phyloP scores from a whole-genome alignment of 2,797 vertebrate species.

The Tarsius wallacei region DNA sequence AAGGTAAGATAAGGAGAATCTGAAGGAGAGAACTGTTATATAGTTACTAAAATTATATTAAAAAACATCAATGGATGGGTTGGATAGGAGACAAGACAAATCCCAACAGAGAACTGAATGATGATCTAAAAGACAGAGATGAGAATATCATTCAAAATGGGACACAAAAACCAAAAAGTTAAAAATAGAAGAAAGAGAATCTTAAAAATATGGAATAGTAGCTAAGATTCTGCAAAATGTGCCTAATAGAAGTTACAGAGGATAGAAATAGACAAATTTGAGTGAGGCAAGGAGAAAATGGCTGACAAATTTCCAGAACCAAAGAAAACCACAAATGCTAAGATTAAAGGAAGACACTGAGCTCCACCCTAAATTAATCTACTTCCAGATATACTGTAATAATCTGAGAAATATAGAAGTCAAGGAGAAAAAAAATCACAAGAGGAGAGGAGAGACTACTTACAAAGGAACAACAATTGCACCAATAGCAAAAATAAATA shows the following conservation, averaged over 20 bases:
- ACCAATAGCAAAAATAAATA: not conserved
- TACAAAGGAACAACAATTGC: not conserved
- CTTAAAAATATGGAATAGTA: not conserved
- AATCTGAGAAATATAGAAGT: not conserved
- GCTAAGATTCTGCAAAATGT: not conserved
- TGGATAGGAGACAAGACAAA: not conserved
- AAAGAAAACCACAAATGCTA: not conserved
- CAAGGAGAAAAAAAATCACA: not conserved
- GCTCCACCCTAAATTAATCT: not conserved
- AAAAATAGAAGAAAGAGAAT: not conserved
- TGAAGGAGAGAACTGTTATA: not conserved
- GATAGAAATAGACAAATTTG: not conserved
- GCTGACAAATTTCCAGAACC: not conserved
- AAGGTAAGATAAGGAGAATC: not conserved
- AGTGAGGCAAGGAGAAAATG: not conserved
- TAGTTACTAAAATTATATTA: not conserved
- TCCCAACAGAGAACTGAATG: not conserved
- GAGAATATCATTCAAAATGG: not conserved
- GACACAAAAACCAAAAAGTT: not conserved
- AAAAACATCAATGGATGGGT: not conserved
- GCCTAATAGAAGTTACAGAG: not conserved
- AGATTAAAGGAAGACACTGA: not conserved
- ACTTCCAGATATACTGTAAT: not conserved
- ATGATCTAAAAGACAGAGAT: not conserved
- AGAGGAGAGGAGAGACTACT: not conserved